A percentile compares a stretch with the other conserved stretches of the same genome.
phyloP scores from a whole-genome alignment of 2,888 invertebrate genomes.

The Parascotia fuliginaria region DNA sequence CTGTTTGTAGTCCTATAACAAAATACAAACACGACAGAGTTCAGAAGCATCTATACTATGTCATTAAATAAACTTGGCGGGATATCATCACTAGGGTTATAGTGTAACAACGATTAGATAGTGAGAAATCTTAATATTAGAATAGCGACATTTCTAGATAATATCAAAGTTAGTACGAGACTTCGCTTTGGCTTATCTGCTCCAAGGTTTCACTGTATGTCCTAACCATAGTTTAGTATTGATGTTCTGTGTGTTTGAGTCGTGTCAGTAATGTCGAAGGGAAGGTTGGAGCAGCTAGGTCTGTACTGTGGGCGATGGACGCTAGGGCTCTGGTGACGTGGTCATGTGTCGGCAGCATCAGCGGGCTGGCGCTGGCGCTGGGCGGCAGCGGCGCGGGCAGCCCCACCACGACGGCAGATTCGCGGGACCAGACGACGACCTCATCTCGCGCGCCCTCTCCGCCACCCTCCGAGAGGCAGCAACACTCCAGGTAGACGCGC shows the following conservation, averaged over 20 bases:
- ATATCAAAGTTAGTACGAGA: conserved; percentile 59
- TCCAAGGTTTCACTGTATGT: conserved; percentile 58
- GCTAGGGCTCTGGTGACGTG: conserved; percentile 83
- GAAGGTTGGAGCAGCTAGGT: conserved; percentile 76
- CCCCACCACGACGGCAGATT: conserved; percentile 62
- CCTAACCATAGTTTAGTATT: conserved; percentile 41
- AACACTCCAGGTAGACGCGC: conserved; percentile 83
- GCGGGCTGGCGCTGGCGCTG: conserved; percentile 85
- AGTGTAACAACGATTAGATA: conserved; percentile 51
- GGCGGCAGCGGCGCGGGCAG: conserved; percentile 80
- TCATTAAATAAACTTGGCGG: conserved; percentile 63
- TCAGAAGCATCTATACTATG: conserved; percentile 29
- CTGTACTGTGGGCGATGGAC: conserved; percentile 45
- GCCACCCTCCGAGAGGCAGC: conserved; percentile 78
- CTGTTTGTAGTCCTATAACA: conserved; percentile 59
- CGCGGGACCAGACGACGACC: conserved; percentile 72
- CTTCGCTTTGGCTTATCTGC: conserved; percentile 72
- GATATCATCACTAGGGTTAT: conserved; percentile 57
- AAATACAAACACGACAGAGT: conserved; percentile 42
- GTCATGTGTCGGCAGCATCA: conserved; percentile 86
- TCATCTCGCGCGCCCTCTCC: conserved; percentile 79
- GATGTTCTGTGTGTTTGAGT: conserved; percentile 32
- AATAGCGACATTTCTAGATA: conserved; percentile 49
- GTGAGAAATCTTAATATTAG: conserved; percentile 46
- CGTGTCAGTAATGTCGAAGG: conserved; percentile 24